Percentiles rank a stretch among this genome's conserved stretches.
These are phyloP conservation scores for Lutjanus campechanus DNA, from an alignment of 2,797 vertebrate species.

Conservation along the genomic window DNA sequence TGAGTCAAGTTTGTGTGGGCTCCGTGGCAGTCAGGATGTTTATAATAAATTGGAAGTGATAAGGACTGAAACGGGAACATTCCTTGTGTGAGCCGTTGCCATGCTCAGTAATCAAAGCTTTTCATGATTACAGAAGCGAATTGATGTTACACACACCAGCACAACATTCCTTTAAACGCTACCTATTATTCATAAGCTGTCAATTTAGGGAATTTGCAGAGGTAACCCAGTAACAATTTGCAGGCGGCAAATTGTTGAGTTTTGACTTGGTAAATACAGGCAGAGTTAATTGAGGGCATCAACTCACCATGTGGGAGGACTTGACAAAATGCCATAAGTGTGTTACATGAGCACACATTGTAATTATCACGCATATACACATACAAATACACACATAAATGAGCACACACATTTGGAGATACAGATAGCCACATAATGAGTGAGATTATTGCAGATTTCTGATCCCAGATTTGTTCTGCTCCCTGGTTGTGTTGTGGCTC, in stretches of 20 bases:
- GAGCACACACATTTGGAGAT: constrained; percentile 44
- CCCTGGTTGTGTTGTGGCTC: constrained; percentile 45
- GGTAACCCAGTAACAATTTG: constrained; percentile 79
- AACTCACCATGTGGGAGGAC: constrained; percentile 82
- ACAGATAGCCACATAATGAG: constrained; percentile 63
- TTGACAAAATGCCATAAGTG: constrained; percentile 82
- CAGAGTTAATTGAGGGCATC: constrained; percentile 84
- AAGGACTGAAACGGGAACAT: constrained; percentile 62
- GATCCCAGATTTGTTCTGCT: constrained; percentile 67
- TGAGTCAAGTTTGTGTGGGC: constrained; percentile 30
- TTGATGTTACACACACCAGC: constrained; percentile 78
- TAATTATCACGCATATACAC: constrained; percentile 72
- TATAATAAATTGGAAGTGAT: constrained; percentile 64
- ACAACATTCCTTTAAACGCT: constrained; percentile 78
- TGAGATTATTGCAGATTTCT: constrained; percentile 67
- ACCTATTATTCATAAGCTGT: constrained; percentile 86
- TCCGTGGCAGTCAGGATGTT: constrained; percentile 43
- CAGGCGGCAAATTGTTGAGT: constrained; percentile 77
- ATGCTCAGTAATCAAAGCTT: constrained; percentile 77
- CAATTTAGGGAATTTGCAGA: constrained; percentile 83
- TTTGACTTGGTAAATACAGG: constrained; percentile 81
- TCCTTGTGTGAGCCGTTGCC: constrained; percentile 68
- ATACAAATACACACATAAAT: constrained; percentile 39
- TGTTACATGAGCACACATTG: constrained; percentile 75
- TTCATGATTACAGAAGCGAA: constrained; percentile 77